These are phyloP conservation scores for Hymenopus coronatus DNA, from an alignment of 2,888 invertebrate genomes.

Conservation along the genomic window DNA sequence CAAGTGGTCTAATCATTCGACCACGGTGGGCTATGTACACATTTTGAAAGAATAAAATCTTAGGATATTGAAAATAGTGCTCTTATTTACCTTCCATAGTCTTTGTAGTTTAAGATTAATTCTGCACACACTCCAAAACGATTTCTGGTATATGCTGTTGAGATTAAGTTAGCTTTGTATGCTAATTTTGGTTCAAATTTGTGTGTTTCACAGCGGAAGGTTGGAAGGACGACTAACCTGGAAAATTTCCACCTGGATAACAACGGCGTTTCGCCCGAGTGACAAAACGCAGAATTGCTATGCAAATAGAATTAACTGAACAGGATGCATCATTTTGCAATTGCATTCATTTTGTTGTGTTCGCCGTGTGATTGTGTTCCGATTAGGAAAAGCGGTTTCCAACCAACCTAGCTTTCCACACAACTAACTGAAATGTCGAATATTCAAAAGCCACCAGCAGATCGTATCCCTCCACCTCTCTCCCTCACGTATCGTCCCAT, in stretches of 20 bases:
- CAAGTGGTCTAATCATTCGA: too few species aligned
- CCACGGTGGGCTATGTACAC: too few species aligned
- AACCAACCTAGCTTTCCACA: neutral
- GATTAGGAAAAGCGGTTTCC: neutral
- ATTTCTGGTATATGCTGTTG: too few species aligned
- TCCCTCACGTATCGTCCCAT: neutral
- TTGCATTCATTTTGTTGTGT: neutral
- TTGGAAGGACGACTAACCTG: neutral
- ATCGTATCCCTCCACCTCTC: neutral
- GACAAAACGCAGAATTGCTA: neutral
- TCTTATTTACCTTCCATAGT: too few species aligned
- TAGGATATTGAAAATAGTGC: too few species aligned
- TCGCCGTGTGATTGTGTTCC: neutral
- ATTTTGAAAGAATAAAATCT: too few species aligned
- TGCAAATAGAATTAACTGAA: neutral
- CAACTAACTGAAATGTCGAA: neutral
- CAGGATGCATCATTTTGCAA: neutral
- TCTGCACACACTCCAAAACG: too few species aligned
- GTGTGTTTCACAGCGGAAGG: neutral
- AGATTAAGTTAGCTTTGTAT: too few species aligned
- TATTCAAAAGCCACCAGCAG: neutral
- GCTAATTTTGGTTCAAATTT: neutral
- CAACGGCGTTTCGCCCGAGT: neutral
- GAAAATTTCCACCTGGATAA: neutral
- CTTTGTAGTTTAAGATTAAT: too few species aligned